Conservation (phyloP, 2,888 invertebrate species). For the Aromia moschata region DNA sequence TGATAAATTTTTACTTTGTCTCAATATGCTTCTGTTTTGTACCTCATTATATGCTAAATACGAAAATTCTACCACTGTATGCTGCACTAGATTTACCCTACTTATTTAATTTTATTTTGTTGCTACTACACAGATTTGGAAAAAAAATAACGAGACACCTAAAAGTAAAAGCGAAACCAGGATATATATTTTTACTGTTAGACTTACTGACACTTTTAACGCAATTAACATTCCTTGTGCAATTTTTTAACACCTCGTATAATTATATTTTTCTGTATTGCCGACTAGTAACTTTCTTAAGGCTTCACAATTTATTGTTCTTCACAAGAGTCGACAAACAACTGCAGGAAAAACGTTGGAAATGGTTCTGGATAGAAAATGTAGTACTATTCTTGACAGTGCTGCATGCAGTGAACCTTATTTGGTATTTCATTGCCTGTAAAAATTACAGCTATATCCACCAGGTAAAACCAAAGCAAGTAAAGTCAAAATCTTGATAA, state of each 20-base stretch:
- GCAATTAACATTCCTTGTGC: constrained; percentile 19
- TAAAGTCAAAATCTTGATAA: background rate
- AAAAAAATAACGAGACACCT: constrained; percentile 15
- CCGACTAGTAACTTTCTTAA: constrained; percentile 61
- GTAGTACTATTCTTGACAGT: constrained; percentile 63
- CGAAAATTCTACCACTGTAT: constrained; percentile 22
- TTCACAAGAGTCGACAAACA: constrained; percentile 61
- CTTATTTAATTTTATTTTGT: constrained; percentile 28
- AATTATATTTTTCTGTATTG: constrained; percentile 28
- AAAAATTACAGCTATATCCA: constrained; percentile 48
- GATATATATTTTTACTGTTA: constrained; percentile 17
- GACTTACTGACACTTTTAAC: constrained; percentile 34
- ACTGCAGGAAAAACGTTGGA: constrained; percentile 66
- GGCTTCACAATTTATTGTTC: constrained; percentile 63
- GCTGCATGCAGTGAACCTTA: constrained; percentile 65
- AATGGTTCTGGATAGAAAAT: constrained; percentile 65
- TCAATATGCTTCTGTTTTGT: constrained; percentile 22
- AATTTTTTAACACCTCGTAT: constrained; percentile 14
- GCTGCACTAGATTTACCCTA: constrained; percentile 35
- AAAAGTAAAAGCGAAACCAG: constrained; percentile 6
- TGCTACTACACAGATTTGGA: constrained; percentile 30
- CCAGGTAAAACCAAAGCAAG: constrained; percentile 23
- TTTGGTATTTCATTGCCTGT: constrained; percentile 64
- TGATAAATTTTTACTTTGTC: constrained; percentile 29
- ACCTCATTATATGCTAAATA: background rate